Conservation (phyloP, 1,140 invertebrate genomes). For the Drosophila arizonae region DNA sequence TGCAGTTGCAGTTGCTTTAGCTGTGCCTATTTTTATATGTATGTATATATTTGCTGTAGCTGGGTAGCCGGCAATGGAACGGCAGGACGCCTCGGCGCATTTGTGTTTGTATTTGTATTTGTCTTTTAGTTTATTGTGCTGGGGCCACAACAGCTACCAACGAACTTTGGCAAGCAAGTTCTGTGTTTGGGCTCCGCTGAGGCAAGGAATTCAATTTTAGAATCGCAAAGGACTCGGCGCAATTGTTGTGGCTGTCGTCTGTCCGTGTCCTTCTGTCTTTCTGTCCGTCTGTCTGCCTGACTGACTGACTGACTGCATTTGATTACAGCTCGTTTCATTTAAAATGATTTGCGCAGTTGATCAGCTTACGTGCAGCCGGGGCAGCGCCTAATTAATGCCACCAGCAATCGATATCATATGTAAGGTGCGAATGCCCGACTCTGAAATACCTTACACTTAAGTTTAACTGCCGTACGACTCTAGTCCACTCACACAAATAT, state of each 20-base stretch:
- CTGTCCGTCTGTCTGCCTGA: slow-evolving; percentile 10
- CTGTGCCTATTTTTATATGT: slow-evolving; percentile 69
- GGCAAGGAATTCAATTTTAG: slow-evolving; percentile 78
- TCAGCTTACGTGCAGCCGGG: slow-evolving; percentile 7
- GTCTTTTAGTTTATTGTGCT: slow-evolving; percentile 76
- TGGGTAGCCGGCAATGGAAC: slow-evolving; percentile 16
- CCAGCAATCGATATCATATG: slow-evolving; percentile 26
- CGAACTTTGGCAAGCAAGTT: slow-evolving; percentile 57
- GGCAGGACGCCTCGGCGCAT: slow-evolving; percentile 39
- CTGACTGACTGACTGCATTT: slow-evolving; percentile 50
- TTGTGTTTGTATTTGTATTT: slow-evolving; percentile 68
- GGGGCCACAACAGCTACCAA: slow-evolving; percentile 44
- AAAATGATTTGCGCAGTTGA: slow-evolving; percentile 52
- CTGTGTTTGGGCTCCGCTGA: slow-evolving; percentile 74
- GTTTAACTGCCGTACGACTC: neutral
- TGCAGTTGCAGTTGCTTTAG: slow-evolving; percentile 73
- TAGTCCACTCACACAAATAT: too few relatives aligned
- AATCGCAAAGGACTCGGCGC: slow-evolving; percentile 46
- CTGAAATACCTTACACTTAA: neutral
- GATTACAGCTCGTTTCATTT: slow-evolving; percentile 57
- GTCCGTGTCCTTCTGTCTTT: too few relatives aligned
- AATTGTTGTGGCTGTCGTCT: slow-evolving; percentile 31
- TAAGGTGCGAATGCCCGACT: neutral
- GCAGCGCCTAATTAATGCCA: slow-evolving; percentile 56
- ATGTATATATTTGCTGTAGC: slow-evolving; percentile 15